phyloP scores from a whole-genome alignment of 2,113 vertebrate genomes.

The Petromus typicus region DNA sequence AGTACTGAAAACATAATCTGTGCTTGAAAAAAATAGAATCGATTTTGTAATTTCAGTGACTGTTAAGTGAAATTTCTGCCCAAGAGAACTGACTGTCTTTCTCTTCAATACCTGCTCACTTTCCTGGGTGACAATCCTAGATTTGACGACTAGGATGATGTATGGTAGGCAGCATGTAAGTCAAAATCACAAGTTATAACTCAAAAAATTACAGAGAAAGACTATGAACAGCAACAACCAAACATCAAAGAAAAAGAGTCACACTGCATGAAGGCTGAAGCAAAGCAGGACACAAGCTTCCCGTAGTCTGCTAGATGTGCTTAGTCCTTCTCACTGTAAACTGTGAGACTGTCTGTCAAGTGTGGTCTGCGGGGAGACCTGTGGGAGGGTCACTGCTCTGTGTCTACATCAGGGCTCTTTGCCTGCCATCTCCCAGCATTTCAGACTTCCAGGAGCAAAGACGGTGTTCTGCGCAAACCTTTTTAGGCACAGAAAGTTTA shows the following conservation, averaged over 20 bases:
- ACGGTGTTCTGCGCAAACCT: not conserved
- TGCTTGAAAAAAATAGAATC: not conserved
- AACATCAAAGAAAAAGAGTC: constrained; percentile 6
- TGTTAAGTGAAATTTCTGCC: constrained; percentile 11
- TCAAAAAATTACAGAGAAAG: not conserved
- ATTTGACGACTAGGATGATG: not conserved
- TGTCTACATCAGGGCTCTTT: not conserved
- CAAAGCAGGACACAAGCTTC: not conserved
- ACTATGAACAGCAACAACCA: not conserved
- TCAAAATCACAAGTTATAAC: not conserved
- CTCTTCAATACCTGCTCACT: constrained; percentile 17
- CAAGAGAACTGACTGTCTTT: constrained; percentile 33
- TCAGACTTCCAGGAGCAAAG: not conserved
- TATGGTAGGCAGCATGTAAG: not conserved
- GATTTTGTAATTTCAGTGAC: not conserved
- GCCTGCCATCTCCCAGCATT: not conserved
- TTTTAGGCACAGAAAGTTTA: not conserved
- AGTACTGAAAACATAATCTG: not conserved
- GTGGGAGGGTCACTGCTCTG: not conserved
- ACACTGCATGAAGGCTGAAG: not conserved
- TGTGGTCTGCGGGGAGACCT: not conserved
- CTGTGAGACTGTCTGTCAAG: not conserved
- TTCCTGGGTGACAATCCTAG: not conserved
- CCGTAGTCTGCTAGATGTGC: not conserved
- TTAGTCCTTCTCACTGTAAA: not conserved